Evolutionary conservation across 1,140 invertebrate genomes (phyloP), one percentile per base, ranked within the genome.

Genomic region (Drosophila malerkotliana): DNA sequence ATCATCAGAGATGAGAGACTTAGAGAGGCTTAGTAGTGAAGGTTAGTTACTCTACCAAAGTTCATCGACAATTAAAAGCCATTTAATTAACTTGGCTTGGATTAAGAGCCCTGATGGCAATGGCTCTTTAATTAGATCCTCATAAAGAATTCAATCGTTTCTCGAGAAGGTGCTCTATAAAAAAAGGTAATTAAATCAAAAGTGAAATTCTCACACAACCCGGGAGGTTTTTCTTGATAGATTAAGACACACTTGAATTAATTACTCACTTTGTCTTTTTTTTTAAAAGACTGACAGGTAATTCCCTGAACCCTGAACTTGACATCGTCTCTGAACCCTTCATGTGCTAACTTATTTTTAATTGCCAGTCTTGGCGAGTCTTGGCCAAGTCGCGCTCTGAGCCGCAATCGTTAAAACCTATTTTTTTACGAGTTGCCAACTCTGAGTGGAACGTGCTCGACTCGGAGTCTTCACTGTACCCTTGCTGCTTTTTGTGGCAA

Each of bases 301-400:
- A 53, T 55, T 44, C 18, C 28, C 30, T 14, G 30, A 37, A 37
- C 82, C 82, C 79, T 87, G 82, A 85, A 85, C 82, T 85, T 85
- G 83, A 85, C 82, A 82, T 87, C 85, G 18, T 18, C 18, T 18
- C 18, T 18, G 18, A 18, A 18, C 18, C 18, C 52, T 28, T 28
- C 83, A 68, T 78, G 82, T 85, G 82, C 63, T 85, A 85, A 85
- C 74, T 88, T 85, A 55, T 71, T 88, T 82, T 85, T 85, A 85
- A 85, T 85, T 85, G 63, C 60, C 54, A 54, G 8, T 8, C 5
- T 44, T 26, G 72, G 72, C 24, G 7, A 24, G 47, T 68, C 61
- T 54, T 68, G 64, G 61, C 63, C 49, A 56, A 15, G 59, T 57
- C 69, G 55, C 53, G 52, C 49, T 54, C 63, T 57, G 41, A 39